These are phyloP conservation scores for Lithophane ornitopus DNA, from an alignment of 2,888 invertebrate genomes.

Conservation along the genomic window DNA sequence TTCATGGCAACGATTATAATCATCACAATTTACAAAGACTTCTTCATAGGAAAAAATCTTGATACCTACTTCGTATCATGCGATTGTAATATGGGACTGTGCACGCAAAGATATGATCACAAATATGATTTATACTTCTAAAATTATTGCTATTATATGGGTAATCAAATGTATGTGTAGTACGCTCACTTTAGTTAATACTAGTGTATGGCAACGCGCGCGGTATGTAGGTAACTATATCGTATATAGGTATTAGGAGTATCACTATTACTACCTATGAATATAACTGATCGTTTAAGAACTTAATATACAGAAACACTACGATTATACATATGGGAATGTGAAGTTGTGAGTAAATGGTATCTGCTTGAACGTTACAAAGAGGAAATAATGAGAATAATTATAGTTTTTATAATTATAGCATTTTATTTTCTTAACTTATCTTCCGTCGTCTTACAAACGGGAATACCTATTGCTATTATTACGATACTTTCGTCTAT, in stretches of 20 bases:
- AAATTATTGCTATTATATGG: constrained; percentile 51
- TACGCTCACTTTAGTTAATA: constrained; percentile 63
- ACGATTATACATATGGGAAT: constrained; percentile 80
- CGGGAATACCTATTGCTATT: constrained; percentile 73
- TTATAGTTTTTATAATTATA: constrained; percentile 52
- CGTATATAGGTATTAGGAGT: constrained; percentile 71
- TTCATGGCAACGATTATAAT: constrained; percentile 73
- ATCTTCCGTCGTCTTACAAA: constrained; percentile 66
- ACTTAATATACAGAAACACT: constrained; percentile 83
- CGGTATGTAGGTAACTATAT: constrained; percentile 86
- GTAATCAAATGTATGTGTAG: constrained; percentile 53
- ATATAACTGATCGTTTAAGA: constrained; percentile 70
- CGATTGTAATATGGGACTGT: constrained; percentile 43
- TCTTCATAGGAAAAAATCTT: constrained; percentile 45
- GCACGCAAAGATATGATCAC: constrained; percentile 49
- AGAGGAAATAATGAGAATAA: constrained; percentile 51
- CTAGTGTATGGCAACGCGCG: constrained; percentile 87
- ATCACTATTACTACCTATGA: constrained; percentile 74
- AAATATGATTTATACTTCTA: constrained; percentile 46
- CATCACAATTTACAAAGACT: constrained; percentile 67
- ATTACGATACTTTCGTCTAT: constrained; percentile 66
- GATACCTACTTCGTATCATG: constrained; percentile 47
- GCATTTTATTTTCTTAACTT: constrained; percentile 56
- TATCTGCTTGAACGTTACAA: constrained; percentile 53
- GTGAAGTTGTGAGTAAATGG: constrained; percentile 73